phyloP scores from a whole-genome alignment of 2,888 invertebrate genomes.

The Chironomus tentans region DNA sequence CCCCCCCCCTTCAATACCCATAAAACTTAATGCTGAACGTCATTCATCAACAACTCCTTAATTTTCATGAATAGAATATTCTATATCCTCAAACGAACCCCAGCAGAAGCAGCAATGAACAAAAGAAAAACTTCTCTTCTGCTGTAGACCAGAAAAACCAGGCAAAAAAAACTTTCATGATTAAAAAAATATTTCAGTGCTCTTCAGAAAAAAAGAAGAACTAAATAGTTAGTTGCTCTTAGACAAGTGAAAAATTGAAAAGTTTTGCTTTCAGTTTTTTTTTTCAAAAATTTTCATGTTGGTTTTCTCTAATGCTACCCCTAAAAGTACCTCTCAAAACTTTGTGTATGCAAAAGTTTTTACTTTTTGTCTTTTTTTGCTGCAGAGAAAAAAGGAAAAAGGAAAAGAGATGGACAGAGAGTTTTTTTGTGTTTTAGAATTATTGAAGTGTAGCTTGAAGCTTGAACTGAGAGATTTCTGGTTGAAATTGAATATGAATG shows the following conservation, averaged over 20 bases:
- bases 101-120: neutral
- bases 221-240: neutral
- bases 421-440: too few species aligned
- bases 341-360: neutral
- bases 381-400: too few species aligned
- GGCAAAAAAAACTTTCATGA: conserved; percentile 22
- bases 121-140: conserved; percentile 23
- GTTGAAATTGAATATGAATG: neutral
- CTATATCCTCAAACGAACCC: neutral
- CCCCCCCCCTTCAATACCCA: too few species aligned
- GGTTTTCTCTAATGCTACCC: neutral
- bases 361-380: neutral
- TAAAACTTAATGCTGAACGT: too few species aligned
- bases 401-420: too few species aligned
- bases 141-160: conserved; percentile 9
- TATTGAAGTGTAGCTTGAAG: neutral
- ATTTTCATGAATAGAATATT: too few species aligned
- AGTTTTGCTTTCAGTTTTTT: neutral
- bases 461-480: neutral
- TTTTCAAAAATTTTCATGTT: conserved; percentile 8
- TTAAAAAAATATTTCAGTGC: conserved; percentile 8
- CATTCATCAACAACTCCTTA: too few species aligned
- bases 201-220: neutral
- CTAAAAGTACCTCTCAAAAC: neutral
- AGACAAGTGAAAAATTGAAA: neutral